phyloP scores from a whole-genome alignment of 2,888 invertebrate species.

The Leptopilina drosophilae region DNA sequence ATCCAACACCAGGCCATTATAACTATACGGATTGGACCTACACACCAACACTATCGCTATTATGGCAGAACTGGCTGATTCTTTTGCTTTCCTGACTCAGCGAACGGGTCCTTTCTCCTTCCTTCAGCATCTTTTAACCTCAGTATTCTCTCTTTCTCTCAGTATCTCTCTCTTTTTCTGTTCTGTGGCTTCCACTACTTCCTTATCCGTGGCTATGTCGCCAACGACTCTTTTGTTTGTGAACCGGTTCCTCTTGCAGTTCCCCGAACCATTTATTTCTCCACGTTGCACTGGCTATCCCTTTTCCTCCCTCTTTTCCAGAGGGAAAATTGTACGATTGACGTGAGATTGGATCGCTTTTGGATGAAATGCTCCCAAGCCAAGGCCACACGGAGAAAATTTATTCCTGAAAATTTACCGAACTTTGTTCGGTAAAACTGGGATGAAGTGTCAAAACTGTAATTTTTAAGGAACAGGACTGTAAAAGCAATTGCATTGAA shows the following conservation, averaged over 20 bases:
- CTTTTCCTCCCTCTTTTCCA: conserved; percentile 10
- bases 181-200: conserved; percentile 43
- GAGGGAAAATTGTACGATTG: too few relatives aligned
- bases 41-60: conserved; percentile 53
- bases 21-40: conserved; percentile 26
- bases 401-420: too few relatives aligned
- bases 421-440: too few relatives aligned
- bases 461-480: too few relatives aligned
- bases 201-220: conserved; percentile 52
- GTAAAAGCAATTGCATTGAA: too few relatives aligned
- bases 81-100: conserved; percentile 50
- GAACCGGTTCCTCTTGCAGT: conserved; percentile 67
- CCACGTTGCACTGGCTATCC: conserved; percentile 36
- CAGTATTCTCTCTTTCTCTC: conserved; percentile 48
- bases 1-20: background rate
- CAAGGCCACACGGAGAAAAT: too few relatives aligned
- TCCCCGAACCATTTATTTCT: conserved; percentile 73
- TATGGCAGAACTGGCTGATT: conserved; percentile 45
- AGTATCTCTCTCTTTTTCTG: conserved; percentile 42
- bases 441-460: too few relatives aligned
- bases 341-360: too few relatives aligned
- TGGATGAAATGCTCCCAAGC: too few relatives aligned
- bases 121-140: conserved; percentile 42
- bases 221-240: conserved; percentile 69
- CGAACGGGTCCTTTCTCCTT: conserved; percentile 54